Base-by-base conservation (phyloP, 2,113 vertebrate genomes). In the Verasper variegatus region DNA sequence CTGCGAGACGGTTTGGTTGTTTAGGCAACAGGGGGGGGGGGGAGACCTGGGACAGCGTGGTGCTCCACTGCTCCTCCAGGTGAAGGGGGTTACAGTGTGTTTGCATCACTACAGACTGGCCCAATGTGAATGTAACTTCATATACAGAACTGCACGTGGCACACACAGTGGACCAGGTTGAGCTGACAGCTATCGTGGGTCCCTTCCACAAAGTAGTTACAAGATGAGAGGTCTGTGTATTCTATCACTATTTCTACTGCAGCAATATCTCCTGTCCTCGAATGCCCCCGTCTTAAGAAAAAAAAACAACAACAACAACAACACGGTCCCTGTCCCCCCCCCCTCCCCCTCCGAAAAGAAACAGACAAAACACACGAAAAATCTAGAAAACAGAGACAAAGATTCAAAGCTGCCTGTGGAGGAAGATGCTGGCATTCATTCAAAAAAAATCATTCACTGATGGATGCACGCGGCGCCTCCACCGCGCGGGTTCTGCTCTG, bases 351-450 rank as follows among this genome's bases (percentile, higher is more conserved):
- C 26, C 59, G 63, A 49, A 76, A 31, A 58, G 31, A 76, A 54
- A 66, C 23, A 54, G 68, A 78, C 66, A 78, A 72, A 73, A 61
- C 70, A 84, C 74, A 72, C 75, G 58, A 85, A 82, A 82, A 15
- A 86, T 86, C 66, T 85, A 89, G 73, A 90, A 89, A 90, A 90
- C 47, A 81, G 85, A 88, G 81, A 91, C 74, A 77, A 78, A 88
- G 80, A 90, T 90, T 89, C 76, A 89, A 93, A 93, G 90, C 91
- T 92, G 89, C 91, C 86, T 92, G 90, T 89, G 88, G 88, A 90
- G 91, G 88, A 90, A 89, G 84, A 90, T 91, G 91, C 88, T 91
- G 92, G 90, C 92, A 91, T 93, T 89, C 91, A 85, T 90, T 88
- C 87, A 76, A 63, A 62, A 56, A 56, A 67, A 83, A 88, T 86